Conservation (phyloP, 2,888 invertebrate species). For the Pachydiplax longipennis region DNA sequence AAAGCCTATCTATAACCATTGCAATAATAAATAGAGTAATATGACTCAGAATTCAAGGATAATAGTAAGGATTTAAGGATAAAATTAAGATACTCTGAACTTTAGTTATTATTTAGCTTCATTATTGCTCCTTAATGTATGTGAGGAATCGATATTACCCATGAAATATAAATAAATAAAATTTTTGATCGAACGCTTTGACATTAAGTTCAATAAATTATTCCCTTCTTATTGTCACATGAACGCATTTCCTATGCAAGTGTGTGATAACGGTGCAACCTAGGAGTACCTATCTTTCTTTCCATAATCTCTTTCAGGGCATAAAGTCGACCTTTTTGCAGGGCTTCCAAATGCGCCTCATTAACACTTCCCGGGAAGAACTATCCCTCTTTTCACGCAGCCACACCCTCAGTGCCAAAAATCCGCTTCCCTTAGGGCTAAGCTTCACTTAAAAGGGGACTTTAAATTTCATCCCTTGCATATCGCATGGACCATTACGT, state of each 20-base stretch:
- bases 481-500: not conserved
- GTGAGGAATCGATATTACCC: too few relatives aligned
- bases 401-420: not conserved
- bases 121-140: too few relatives aligned
- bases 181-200: too few relatives aligned
- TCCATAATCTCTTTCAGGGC: not conserved
- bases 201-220: too few relatives aligned
- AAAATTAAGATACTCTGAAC: too few relatives aligned
- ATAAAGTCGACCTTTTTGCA: not conserved
- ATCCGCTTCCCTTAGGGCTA: not conserved
- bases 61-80: too few relatives aligned
- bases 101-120: too few relatives aligned
- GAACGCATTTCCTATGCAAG: not conserved
- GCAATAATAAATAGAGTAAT: too few relatives aligned
- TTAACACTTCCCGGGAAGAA: not conserved
- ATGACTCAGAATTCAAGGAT: too few relatives aligned
- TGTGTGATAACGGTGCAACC: not conserved
- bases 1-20: too few relatives aligned
- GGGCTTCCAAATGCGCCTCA: not conserved
- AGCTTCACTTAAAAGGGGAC: not conserved
- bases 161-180: too few relatives aligned
- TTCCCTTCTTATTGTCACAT: not conserved
- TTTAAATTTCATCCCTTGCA: not conserved
- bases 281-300: not conserved
- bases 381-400: not conserved